Base-by-base conservation (phyloP, 2,113 vertebrate species). In the Triplophysa rosa region DNA sequence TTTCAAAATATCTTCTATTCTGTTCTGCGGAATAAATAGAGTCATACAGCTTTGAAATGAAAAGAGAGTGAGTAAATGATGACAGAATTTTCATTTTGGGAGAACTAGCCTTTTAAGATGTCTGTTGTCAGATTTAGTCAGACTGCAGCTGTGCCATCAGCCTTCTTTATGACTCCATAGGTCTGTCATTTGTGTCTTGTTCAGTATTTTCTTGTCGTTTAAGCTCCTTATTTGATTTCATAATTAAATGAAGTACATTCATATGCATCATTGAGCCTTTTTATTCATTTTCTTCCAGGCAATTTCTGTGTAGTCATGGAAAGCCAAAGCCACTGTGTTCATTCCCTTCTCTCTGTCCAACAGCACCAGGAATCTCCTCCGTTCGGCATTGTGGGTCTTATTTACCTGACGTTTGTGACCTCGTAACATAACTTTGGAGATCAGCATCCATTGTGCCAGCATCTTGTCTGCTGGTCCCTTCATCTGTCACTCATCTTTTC, bases 341-440 rank as follows among this genome's bases (percentile, higher is more conserved):
- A 54, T 54, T 49, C 11, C 83, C 81, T 75, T 84, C 79, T 83
- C 68, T 84, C 47, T 84, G 73, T 68, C 67, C 61, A 16, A 59
- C 72, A 84, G 82, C 84, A 64, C 47, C 67, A 65, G 71, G 75
- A 75, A 80, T 74, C 71, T 54, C 64, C 77, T 82, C 70, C 24
- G 64, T 83, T 78, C 77, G 77, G 80, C 76, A 73, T 70, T 54
- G 72, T 79, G 73, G 82, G 76, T 45, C 79, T 75, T 75, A 78
- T 62, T 59, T 68, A 42, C 79, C 70, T 74, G 74, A 77, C 58
- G 68, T 54, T 83, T 70, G 84, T 86, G 83, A 87, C 63, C 80
- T 47, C 62, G n/a, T 74, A 82, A 70, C 69, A 24, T 62, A 71
- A 66, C 37, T 67, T 47, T 56, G 29, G 65, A 67, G 75, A 26